A percentile compares a stretch with the other conserved stretches of the same genome.
Evolutionary conservation across 2,797 vertebrate species (phyloP).

Genomic region (Muscicapa comitata): DNA sequence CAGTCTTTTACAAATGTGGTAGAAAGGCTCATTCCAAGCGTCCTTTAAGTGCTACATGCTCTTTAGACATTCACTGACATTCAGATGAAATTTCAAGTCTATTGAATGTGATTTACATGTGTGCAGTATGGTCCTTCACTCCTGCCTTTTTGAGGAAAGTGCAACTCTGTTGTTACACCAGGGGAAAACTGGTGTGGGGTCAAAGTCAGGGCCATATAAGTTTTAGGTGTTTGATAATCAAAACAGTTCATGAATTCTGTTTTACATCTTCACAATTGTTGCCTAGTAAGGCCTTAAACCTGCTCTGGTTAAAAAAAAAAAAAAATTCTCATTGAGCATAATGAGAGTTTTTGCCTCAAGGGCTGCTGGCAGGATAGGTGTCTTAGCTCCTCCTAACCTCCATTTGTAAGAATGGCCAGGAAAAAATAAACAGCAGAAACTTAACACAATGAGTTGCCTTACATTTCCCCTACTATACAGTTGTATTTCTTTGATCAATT

Average conservation of each 20-base stretch:
- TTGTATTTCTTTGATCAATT: conserved; percentile 23
- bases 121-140: conserved; percentile 44
- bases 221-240: conserved; percentile 44
- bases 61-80: conserved; percentile 37
- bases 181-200: conserved; percentile 48
- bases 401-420: conserved; percentile 48
- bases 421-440: conserved; percentile 17
- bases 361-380: conserved; percentile 52
- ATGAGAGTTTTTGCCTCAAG: conserved; percentile 62
- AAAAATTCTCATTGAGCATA: conserved; percentile 37
- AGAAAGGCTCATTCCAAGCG: conserved; percentile 35
- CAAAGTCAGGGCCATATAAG: conserved; percentile 43
- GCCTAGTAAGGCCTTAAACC: conserved; percentile 64
- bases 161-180: conserved; percentile 54
- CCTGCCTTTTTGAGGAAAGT: conserved; percentile 39
- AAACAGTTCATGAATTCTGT: background rate
- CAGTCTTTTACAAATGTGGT: conserved; percentile 62
- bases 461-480: conserved; percentile 41
- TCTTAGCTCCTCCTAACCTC: conserved; percentile 51
- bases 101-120: conserved; percentile 59
- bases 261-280: conserved; percentile 38
- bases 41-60: conserved; percentile 45
- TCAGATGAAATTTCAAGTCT: conserved; percentile 37
- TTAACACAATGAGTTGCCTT: conserved; percentile 58
- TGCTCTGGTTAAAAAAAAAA: conserved; percentile 23